Conservation (phyloP, 2,113 vertebrate species). For the Rhipidura dahli region DNA sequence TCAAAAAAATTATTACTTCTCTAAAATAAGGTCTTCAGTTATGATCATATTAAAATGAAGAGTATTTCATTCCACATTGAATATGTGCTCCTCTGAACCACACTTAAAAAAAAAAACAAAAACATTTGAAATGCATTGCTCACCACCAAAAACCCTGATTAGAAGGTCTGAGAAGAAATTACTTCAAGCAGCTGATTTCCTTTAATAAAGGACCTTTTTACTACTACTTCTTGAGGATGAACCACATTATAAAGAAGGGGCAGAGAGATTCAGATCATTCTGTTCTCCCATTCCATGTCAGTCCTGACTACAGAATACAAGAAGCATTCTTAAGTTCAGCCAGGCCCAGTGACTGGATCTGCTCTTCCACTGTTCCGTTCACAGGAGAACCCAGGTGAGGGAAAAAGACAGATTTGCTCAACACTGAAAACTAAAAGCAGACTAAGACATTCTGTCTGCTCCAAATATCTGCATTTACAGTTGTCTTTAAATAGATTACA, state of each 20-base stretch:
- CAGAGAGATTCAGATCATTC: not conserved
- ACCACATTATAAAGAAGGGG: not conserved
- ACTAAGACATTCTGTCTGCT: not conserved
- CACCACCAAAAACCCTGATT: not conserved
- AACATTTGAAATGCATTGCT: not conserved
- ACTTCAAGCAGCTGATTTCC: not conserved
- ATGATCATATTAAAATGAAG: not conserved
- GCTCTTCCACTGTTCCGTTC: not conserved
- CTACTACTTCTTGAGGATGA: not conserved
- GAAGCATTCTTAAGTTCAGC: not conserved
- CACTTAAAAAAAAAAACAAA: not conserved
- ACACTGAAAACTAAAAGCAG: not conserved
- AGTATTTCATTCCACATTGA: not conserved
- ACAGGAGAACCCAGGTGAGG: not conserved
- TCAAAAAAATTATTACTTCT: not conserved
- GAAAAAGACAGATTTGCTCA: not conserved
- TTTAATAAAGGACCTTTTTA: not conserved
- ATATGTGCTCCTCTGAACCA: not conserved
- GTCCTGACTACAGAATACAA: not conserved
- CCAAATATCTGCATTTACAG: not conserved
- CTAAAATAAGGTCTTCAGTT: not conserved
- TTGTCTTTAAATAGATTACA: not conserved
- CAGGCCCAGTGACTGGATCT: not conserved
- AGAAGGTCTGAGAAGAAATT: not conserved
- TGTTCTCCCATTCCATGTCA: not conserved